These are phyloP conservation scores for Halcyon malimbica DNA, from an alignment of 2,113 vertebrate species.

Conservation along the genomic window DNA sequence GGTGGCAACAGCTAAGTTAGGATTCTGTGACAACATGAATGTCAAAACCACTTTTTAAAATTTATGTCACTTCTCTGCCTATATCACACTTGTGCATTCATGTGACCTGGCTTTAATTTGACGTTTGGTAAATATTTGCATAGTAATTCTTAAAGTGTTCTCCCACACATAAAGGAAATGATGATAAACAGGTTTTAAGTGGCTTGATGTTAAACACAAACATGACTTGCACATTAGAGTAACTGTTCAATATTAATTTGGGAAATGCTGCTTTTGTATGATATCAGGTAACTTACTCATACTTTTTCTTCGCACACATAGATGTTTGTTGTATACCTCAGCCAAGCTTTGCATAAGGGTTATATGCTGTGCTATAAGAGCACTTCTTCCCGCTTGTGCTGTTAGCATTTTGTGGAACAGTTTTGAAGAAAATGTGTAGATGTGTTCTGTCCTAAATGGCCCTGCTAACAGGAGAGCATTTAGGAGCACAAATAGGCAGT, in stretches of 20 bases:
- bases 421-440: background rate
- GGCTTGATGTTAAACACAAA: constrained; percentile 63
- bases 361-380: background rate
- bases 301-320: background rate
- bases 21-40: background rate
- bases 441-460: background rate
- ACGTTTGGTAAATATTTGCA: constrained; percentile 71
- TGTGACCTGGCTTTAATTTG: constrained; percentile 65
- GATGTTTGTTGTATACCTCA: background rate
- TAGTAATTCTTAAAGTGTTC: constrained; percentile 62
- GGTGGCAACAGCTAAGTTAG: background rate
- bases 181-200: constrained; percentile 67
- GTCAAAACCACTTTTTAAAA: background rate
- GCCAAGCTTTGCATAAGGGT: background rate
- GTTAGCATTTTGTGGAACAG: background rate
- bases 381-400: background rate
- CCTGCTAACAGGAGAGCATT: background rate
- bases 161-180: constrained; percentile 57
- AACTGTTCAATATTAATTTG: constrained; percentile 64
- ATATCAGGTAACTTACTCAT: background rate
- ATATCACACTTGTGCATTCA: constrained; percentile 4
- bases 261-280: constrained; percentile 8
- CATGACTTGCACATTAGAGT: constrained; percentile 51
- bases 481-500: background rate
- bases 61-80: constrained; percentile 15